phyloP scores from a whole-genome alignment of 2,797 vertebrate genomes.

The Vireo griseus region DNA sequence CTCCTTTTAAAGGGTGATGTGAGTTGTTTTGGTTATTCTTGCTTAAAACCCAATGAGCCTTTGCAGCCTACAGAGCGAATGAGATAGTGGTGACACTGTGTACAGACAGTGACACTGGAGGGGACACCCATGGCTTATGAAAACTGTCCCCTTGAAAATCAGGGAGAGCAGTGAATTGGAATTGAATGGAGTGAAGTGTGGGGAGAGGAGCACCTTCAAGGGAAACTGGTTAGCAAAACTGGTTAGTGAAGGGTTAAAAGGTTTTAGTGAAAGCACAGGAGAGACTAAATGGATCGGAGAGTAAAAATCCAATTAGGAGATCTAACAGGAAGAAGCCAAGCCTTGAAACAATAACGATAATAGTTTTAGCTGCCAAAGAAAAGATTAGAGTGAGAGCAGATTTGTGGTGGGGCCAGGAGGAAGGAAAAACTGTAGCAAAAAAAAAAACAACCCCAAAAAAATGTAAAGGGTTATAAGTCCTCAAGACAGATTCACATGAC shows the following conservation, averaged over 20 bases:
- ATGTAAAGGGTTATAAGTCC: neutral
- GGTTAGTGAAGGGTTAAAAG: neutral
- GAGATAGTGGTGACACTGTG: neutral
- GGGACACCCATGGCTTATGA: neutral
- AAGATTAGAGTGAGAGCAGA: slow-evolving; percentile 18
- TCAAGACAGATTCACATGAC: neutral
- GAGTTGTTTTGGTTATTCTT: neutral
- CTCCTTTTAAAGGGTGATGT: neutral
- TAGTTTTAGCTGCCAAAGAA: slow-evolving; percentile 33
- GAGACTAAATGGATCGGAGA: slow-evolving; percentile 35
- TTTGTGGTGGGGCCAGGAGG: neutral
- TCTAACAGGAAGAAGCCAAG: slow-evolving; percentile 37
- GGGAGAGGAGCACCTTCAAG: neutral
- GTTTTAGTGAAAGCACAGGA: neutral
- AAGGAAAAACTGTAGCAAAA: neutral
- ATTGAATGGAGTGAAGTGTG: fast-evolving
- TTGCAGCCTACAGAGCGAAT: neutral
- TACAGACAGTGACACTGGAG: neutral
- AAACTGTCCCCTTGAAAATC: neutral
- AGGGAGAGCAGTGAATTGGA: neutral
- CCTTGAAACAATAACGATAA: slow-evolving; percentile 40
- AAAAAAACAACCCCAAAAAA: neutral
- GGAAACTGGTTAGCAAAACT: neutral
- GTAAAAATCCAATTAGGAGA: slow-evolving; percentile 54
- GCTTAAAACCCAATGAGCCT: neutral